Evolutionary conservation across 2,797 vertebrate species (phyloP).

Genomic region (Denticeps clupeoides): DNA sequence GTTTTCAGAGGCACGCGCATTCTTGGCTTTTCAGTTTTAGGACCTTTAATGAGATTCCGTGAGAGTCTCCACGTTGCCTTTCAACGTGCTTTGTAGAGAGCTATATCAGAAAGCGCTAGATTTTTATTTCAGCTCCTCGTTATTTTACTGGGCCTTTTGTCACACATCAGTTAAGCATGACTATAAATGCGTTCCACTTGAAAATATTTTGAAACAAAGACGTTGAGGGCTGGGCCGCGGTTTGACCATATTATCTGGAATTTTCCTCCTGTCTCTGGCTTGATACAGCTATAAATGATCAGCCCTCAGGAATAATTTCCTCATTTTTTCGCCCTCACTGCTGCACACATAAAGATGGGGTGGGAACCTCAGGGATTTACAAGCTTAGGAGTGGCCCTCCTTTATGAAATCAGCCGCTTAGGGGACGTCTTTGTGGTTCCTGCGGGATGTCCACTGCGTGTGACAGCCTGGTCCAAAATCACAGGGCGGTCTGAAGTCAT

Average conservation of each 20-base stretch:
- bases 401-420: constrained; percentile 27
- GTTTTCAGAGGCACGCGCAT: too few species aligned
- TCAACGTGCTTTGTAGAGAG: too few species aligned
- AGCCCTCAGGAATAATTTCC: constrained; percentile 31
- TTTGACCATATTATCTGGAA: constrained; percentile 7
- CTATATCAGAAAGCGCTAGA: not conserved
- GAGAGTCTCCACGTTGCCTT: too few species aligned
- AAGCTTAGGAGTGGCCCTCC: constrained; percentile 29
- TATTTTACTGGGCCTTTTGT: not conserved
- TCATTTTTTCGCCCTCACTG: constrained; percentile 19
- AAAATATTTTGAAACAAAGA: not conserved
- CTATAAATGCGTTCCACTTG: not conserved
- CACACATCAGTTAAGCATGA: not conserved
- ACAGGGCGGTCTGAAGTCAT: constrained; percentile 12
- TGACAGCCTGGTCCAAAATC: constrained; percentile 14
- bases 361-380: constrained; percentile 30
- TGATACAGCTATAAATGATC: constrained; percentile 45
- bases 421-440: constrained; percentile 20
- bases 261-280: constrained; percentile 29
- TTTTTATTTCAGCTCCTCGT: not conserved
- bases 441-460: constrained; percentile 14
- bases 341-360: constrained; percentile 24
- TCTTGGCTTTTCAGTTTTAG: too few species aligned
- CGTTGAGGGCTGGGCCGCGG: constrained; percentile 1
- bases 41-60: too few species aligned